A percentile compares a stretch with the other conserved stretches of the same genome.
These are phyloP conservation scores for Sinotaia quadrata DNA, from an alignment of 2,888 invertebrate species.

Conservation along the genomic window DNA sequence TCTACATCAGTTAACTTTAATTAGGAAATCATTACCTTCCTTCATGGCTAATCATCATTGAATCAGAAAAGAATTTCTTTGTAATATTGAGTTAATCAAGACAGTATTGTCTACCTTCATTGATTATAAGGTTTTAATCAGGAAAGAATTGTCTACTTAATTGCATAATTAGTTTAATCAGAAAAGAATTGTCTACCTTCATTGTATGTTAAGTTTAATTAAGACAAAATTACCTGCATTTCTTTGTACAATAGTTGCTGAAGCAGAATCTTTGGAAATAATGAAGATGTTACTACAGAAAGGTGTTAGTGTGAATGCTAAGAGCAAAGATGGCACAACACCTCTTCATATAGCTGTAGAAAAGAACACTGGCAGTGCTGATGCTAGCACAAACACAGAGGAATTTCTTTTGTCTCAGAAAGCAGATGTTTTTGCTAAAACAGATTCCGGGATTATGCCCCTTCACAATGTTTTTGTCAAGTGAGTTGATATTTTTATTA, in stretches of 20 bases:
- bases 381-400: constrained; percentile 73
- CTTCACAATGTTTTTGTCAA: constrained; percentile 74
- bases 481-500: background rate
- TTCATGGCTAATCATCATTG: too few relatives aligned
- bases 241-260: background rate
- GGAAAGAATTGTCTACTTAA: background rate
- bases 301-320: constrained; percentile 62
- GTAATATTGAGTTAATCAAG: too few relatives aligned
- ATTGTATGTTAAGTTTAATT: too few relatives aligned
- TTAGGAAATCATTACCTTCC: too few relatives aligned
- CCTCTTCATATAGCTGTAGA: constrained; percentile 74
- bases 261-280: constrained; percentile 51
- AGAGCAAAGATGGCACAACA: constrained; percentile 63
- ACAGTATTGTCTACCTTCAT: too few relatives aligned
- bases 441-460: constrained; percentile 70
- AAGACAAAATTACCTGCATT: background rate
- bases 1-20: too few relatives aligned
- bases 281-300: constrained; percentile 58
- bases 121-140: too few relatives aligned
- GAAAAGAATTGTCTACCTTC: too few relatives aligned
- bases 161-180: background rate
- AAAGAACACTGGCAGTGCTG: constrained; percentile 70
- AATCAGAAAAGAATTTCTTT: too few relatives aligned
- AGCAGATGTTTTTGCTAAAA: constrained; percentile 68
- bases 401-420: constrained; percentile 71